Conservation (phyloP, 2,888 invertebrate genomes). For the Schizotus pectinicornis region DNA sequence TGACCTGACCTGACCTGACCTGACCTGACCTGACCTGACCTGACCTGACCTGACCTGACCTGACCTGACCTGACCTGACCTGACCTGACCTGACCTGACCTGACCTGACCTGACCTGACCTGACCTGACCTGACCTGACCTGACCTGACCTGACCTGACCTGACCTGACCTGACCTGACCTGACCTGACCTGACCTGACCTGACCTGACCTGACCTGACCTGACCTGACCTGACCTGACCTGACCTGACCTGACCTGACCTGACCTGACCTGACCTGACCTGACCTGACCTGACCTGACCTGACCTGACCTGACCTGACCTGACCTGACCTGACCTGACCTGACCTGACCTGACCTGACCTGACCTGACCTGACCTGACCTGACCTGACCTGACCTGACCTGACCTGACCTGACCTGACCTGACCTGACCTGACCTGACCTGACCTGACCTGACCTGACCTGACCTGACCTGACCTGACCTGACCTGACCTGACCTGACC, state of each 20-base stretch:
- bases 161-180: slow-evolving; percentile 11
- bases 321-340: slow-evolving; percentile 20
- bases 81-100: slow-evolving; percentile 11
- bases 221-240: slow-evolving; percentile 20
- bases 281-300: slow-evolving; percentile 20
- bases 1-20: slow-evolving; percentile 6
- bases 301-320: slow-evolving; percentile 20
- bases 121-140: slow-evolving; percentile 11
- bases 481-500: slow-evolving; percentile 20
- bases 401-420: slow-evolving; percentile 20
- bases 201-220: slow-evolving; percentile 20
- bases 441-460: slow-evolving; percentile 20
- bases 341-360: slow-evolving; percentile 20
- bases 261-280: slow-evolving; percentile 20
- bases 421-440: slow-evolving; percentile 20
- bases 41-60: slow-evolving; percentile 6
- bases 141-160: slow-evolving; percentile 11
- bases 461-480: slow-evolving; percentile 20
- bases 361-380: slow-evolving; percentile 20
- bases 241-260: slow-evolving; percentile 20
- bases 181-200: slow-evolving; percentile 14
- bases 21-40: slow-evolving; percentile 6
- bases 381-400: slow-evolving; percentile 20
- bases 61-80: slow-evolving; percentile 6
- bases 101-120: slow-evolving; percentile 11